Conservation (phyloP, 2,797 vertebrate species). For the Masticophis lateralis region DNA sequence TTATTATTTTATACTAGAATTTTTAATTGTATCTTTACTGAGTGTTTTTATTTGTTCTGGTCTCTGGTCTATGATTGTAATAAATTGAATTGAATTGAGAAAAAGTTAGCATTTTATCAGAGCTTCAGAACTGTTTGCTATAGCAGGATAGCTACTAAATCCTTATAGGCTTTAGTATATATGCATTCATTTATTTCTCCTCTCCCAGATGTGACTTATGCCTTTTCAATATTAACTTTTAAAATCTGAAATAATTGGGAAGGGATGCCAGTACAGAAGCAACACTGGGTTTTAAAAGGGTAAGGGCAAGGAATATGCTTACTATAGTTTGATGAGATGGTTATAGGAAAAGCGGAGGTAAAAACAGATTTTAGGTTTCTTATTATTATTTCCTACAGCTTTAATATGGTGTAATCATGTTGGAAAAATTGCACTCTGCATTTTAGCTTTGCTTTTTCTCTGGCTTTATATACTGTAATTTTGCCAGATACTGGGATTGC, state of each 20-base stretch:
- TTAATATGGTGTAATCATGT: constrained; percentile 40
- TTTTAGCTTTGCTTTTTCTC: constrained; percentile 43
- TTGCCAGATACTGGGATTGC: constrained; percentile 43
- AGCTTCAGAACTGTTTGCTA: constrained; percentile 22
- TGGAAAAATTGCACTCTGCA: constrained; percentile 31
- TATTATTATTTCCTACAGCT: constrained; percentile 47
- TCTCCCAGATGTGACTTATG: neutral
- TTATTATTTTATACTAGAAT: too few species aligned
- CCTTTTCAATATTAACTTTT: constrained; percentile 40
- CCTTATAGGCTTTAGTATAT: neutral
- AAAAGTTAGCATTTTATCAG: neutral
- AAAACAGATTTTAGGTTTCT: constrained; percentile 47
- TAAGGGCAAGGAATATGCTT: constrained; percentile 35
- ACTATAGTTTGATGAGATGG: constrained; percentile 35
- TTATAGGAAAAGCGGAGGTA: constrained; percentile 53
- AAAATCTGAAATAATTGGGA: constrained; percentile 8
- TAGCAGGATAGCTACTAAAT: neutral
- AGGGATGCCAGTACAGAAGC: constrained; percentile 49
- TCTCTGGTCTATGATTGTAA: too few species aligned
- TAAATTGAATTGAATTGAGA: neutral
- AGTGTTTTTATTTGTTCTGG: too few species aligned
- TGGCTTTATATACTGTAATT: constrained; percentile 39
- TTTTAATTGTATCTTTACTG: too few species aligned
- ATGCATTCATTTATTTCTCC: neutral
- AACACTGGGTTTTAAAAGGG: constrained; percentile 40